Evolutionary conservation across 2,113 vertebrate genomes (phyloP).

Genomic region (Myotis davidii): DNA sequence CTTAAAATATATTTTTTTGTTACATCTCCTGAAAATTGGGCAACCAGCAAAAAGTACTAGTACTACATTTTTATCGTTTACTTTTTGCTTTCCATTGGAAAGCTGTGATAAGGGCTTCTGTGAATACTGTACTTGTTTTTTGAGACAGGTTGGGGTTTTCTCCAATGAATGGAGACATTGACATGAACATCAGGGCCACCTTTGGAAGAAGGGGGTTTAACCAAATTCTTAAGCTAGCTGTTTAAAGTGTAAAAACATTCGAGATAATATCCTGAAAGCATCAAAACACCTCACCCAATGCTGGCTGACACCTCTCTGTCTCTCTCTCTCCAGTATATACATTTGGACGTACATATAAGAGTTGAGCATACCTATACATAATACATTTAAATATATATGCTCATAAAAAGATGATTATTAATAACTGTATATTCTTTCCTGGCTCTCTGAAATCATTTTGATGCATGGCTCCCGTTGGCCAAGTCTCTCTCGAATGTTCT

Average conservation of each 20-base stretch:
- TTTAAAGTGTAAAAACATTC: conserved; percentile 7
- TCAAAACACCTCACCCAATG: neutral
- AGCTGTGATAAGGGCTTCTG: neutral
- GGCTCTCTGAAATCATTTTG: conserved; percentile 21
- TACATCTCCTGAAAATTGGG: conserved; percentile 8
- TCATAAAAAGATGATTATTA: conserved; percentile 20
- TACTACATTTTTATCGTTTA: neutral
- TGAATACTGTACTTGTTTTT: neutral
- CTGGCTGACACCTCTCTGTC: neutral
- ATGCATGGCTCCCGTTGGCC: neutral
- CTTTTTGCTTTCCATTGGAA: neutral
- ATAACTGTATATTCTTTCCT: neutral
- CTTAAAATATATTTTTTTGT: neutral
- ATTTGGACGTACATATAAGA: neutral
- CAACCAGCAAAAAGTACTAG: neutral
- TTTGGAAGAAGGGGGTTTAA: neutral
- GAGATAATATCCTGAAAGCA: neutral
- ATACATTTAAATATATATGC: neutral
- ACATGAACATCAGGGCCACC: neutral
- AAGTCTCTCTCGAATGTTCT: conserved; percentile 38
- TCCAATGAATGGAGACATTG: neutral
- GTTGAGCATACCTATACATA: neutral
- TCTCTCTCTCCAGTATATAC: neutral
- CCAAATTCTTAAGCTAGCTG: conserved; percentile 26
- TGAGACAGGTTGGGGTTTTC: neutral